phyloP scores from a whole-genome alignment of 2,888 invertebrate species.

The Andrena praecox region DNA sequence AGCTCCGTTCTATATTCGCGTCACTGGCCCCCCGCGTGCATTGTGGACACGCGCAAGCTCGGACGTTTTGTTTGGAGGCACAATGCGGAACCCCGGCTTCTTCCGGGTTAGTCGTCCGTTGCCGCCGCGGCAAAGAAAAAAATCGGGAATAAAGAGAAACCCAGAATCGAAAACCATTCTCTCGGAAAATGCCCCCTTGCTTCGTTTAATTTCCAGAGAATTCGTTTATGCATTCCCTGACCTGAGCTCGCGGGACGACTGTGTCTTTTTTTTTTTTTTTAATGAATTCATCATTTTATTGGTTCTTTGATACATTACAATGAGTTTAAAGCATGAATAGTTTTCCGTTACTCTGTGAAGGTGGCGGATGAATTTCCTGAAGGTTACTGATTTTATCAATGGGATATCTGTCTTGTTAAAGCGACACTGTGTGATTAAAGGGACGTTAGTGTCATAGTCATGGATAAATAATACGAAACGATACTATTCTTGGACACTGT shows the following conservation, averaged over 20 bases:
- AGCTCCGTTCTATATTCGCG: constrained; percentile 34
- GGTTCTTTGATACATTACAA: not conserved
- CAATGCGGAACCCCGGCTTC: constrained; percentile 65
- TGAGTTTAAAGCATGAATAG: constrained; percentile 4
- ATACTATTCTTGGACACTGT: not conserved
- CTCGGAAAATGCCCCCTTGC: constrained; percentile 14
- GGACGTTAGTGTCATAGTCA: no score
- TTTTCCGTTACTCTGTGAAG: constrained; percentile 9
- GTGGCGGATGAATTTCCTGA: not conserved
- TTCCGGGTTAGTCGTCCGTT: constrained; percentile 62
- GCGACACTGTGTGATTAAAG: not conserved
- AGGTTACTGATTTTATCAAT: no score
- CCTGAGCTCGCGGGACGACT: not conserved
- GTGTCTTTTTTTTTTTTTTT: not conserved
- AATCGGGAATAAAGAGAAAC: constrained; percentile 14
- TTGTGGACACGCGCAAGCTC: constrained; percentile 62
- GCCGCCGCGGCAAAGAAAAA: constrained; percentile 31
- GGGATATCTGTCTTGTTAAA: constrained; percentile 18
- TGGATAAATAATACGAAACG: not conserved
- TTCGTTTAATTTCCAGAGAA: not conserved
- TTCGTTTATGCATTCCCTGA: not conserved
- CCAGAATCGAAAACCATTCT: not conserved
- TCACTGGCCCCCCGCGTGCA: constrained; percentile 17
- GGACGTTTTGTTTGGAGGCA: constrained; percentile 72
- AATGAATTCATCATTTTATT: not conserved